These are phyloP conservation scores for Clarias macrocephalus DNA, from an alignment of 2,113 vertebrate species.

Conservation along the genomic window DNA sequence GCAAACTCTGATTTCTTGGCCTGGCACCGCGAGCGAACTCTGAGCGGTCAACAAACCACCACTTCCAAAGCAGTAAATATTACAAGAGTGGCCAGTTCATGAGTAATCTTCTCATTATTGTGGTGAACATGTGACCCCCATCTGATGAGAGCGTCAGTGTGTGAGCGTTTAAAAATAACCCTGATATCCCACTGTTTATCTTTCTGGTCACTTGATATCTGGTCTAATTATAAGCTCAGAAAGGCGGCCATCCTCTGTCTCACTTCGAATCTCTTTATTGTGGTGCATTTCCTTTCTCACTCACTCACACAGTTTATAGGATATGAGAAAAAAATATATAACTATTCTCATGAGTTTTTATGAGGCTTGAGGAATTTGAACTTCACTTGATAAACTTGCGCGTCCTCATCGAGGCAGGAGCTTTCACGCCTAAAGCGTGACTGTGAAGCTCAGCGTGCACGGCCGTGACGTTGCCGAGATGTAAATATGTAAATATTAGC, in stretches of 20 bases:
- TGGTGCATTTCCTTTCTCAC: neutral
- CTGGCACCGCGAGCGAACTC: neutral
- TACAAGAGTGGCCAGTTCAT: neutral
- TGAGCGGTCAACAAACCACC: neutral
- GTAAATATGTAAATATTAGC: conserved; percentile 10
- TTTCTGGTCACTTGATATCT: conserved; percentile 76
- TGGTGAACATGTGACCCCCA: neutral
- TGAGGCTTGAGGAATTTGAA: neutral
- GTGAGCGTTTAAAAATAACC: conserved; percentile 56
- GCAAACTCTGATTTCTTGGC: neutral
- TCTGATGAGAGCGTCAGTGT: conserved; percentile 59
- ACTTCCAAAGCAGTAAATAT: neutral
- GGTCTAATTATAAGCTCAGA: conserved; percentile 76
- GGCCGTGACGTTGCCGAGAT: neutral
- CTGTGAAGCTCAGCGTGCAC: neutral
- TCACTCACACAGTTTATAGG: neutral
- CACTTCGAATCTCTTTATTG: conserved; percentile 53
- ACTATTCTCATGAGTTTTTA: too few relatives aligned
- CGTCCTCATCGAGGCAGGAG: neutral
- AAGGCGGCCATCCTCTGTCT: conserved; percentile 71
- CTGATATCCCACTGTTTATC: conserved; percentile 64
- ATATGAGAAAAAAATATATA: neutral
- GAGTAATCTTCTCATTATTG: neutral
- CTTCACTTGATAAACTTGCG: neutral
- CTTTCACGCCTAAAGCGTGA: neutral